Conservation (phyloP, 2,888 invertebrate genomes). For the Graphium colonna region DNA sequence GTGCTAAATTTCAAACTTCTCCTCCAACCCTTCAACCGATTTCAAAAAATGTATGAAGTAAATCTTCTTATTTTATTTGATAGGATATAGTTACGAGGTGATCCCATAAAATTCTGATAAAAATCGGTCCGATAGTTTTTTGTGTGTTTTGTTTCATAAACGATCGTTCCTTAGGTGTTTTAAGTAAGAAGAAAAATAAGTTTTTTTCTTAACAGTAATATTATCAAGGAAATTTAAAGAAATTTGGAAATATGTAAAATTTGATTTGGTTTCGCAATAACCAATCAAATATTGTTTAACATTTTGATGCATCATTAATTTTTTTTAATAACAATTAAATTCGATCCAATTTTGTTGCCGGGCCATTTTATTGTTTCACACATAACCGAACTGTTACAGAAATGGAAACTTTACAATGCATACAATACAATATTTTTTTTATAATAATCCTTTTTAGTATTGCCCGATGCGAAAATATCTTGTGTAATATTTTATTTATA, state of each 20-base stretch:
- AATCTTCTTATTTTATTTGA: too few relatives aligned
- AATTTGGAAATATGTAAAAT: neutral
- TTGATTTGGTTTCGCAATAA: neutral
- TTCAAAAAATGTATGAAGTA: too few relatives aligned
- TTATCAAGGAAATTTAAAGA: too few relatives aligned
- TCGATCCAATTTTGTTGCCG: neutral
- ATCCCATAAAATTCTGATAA: too few relatives aligned
- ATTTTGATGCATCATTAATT: slow-evolving; percentile 8
- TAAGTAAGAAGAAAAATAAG: too few relatives aligned
- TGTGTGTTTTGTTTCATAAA: too few relatives aligned
- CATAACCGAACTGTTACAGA: neutral
- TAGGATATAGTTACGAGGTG: too few relatives aligned
- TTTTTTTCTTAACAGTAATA: too few relatives aligned
- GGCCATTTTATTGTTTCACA: neutral
- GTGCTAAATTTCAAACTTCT: too few relatives aligned
- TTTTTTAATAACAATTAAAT: slow-evolving; percentile 8
- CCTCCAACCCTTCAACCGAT: too few relatives aligned
- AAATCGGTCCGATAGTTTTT: too few relatives aligned
- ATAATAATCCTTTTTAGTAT: neutral
- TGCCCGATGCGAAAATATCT: neutral
- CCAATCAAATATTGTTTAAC: slow-evolving; percentile 8
- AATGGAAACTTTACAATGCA: slow-evolving; percentile 6
- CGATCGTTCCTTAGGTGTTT: too few relatives aligned
- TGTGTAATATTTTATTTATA: slow-evolving; percentile 1
- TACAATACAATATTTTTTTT: slow-evolving; percentile 1